phyloP scores from a whole-genome alignment of 2,888 invertebrate species.

The Calephelis perditalis region DNA sequence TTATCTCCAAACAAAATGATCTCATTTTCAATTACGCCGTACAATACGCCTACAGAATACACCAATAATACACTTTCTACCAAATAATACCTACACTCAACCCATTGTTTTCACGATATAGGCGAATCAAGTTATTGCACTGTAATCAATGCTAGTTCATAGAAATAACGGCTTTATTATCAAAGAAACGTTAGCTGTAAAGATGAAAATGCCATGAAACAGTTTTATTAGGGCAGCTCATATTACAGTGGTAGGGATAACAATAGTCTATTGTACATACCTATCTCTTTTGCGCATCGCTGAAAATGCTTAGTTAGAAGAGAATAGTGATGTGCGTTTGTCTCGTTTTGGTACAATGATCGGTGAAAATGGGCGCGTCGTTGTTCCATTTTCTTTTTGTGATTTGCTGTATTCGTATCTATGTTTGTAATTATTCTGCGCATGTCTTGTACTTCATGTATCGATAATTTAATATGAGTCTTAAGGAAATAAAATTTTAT shows the following conservation, averaged over 20 bases:
- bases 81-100: constrained; percentile 45
- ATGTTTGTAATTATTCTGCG: constrained; percentile 40
- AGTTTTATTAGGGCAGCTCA: constrained; percentile 51
- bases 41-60: constrained; percentile 40
- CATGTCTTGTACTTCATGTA: constrained; percentile 39
- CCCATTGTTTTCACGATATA: constrained; percentile 70
- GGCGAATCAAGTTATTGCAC: constrained; percentile 68
- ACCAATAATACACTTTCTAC: constrained; percentile 45
- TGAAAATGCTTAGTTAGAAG: constrained; percentile 51
- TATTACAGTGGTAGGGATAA: constrained; percentile 61
- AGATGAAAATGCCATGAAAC: constrained; percentile 40
- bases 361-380: constrained; percentile 50
- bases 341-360: constrained; percentile 55
- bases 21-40: constrained; percentile 21
- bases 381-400: constrained; percentile 65
- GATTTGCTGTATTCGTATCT: constrained; percentile 38
- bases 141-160: constrained; percentile 31
- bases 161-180: constrained; percentile 37
- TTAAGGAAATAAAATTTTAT: constrained; percentile 19
- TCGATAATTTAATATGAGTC: constrained; percentile 19
- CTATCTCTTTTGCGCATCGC: constrained; percentile 68
- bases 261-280: constrained; percentile 74
- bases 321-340: constrained; percentile 38
- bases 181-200: constrained; percentile 21
- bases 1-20: constrained; percentile 11